These are phyloP conservation scores for Casuarius casuarius DNA, from an alignment of 2,113 vertebrate species.

Conservation along the genomic window DNA sequence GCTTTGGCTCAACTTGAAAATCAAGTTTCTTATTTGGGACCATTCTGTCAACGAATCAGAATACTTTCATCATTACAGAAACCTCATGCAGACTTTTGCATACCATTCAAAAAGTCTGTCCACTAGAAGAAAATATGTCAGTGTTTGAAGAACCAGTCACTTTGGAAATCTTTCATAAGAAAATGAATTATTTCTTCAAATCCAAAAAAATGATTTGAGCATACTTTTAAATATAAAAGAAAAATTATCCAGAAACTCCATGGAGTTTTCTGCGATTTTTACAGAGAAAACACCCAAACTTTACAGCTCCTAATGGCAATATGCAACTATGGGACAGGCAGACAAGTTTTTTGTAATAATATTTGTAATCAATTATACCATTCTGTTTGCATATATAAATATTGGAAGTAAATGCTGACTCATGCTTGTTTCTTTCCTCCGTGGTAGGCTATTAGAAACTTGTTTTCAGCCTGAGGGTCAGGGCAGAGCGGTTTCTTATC, in stretches of 20 bases:
- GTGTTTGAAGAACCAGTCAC: background rate
- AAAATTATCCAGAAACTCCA: background rate
- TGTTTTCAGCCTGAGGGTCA: background rate
- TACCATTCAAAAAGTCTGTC: background rate
- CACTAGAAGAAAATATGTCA: background rate
- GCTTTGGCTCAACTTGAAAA: background rate
- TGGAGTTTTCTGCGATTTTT: background rate
- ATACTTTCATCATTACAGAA: background rate
- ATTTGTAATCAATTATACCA: background rate
- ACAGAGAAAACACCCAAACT: background rate
- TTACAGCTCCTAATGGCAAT: background rate
- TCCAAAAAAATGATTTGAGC: background rate
- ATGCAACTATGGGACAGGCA: background rate
- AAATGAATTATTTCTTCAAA: background rate
- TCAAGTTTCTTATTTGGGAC: background rate
- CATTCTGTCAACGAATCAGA: background rate
- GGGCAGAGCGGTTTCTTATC: background rate
- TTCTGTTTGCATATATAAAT: background rate
- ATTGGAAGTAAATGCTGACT: background rate
- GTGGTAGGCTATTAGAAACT: background rate
- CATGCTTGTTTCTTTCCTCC: background rate
- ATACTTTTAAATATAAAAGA: background rate
- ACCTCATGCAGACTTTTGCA: background rate
- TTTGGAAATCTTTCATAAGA: background rate
- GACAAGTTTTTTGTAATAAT: background rate